Base-by-base conservation (phyloP, 1,140 invertebrate genomes). In the Drosophila watanabei region DNA sequence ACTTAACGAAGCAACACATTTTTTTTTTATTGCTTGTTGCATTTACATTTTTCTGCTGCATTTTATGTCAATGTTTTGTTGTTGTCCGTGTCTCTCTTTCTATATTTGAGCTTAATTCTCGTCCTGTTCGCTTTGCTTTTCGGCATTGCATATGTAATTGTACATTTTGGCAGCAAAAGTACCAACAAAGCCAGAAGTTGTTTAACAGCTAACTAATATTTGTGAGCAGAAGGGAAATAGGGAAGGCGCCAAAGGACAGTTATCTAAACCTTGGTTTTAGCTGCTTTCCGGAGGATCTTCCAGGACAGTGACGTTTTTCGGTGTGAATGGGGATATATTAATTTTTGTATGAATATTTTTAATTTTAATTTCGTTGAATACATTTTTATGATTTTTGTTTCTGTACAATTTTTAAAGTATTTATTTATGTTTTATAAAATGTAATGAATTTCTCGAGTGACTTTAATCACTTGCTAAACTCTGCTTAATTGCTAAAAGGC, bases 1-100 rank as follows among this genome's bases (percentile, higher is more conserved):
- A 89, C 85, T 85, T 88, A 88, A 88, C 85, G 85, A 88, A 88
- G 85, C 85, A 58, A 71, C 79, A 79, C 83, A 70, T 80, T 88
- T 84, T 80, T 80, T 88, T 84, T 80, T 87, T 80, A 61, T 57
- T 80, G 64, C 77, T 72, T 75, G 61, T 81, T 84, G 59, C 80
- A 80, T 88, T 79, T 84, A 10, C 66, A 79, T 87, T 78, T 75
- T 79, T 77, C 41, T 46, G 39, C n/a, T 66, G 35, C 39, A 65
- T 70, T 77, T 72, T 68, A 58, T 86, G 52, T 54, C 48, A 66
- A 62, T 52, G 77, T 65, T 77, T 78, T 57, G 51, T 8, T 58
- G 41, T 35, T 79, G 14, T 30, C 3, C 24, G 1, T 28, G 37
- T 13, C 45, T 54, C 37, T 58, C 30, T 9, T 24, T 24, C 24